Evolutionary conservation across 2,888 invertebrate species (phyloP), one percentile per base, ranked within the genome.

Genomic region (Brachypterus glaber): DNA sequence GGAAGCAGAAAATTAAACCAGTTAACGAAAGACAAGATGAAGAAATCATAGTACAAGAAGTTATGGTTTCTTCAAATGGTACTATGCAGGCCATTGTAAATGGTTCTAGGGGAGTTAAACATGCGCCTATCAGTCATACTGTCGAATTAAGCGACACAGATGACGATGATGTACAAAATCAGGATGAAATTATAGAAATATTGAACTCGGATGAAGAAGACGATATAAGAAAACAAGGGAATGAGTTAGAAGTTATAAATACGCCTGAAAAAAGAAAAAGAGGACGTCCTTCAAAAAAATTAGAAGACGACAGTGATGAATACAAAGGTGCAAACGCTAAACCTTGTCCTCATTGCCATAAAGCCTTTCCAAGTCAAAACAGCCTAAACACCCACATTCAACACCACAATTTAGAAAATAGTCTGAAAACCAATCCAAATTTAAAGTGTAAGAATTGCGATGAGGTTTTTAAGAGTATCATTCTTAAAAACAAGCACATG

Each of bases 1-100:
- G 67, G 17, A 67, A 67, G 44, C 67, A 67, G 47, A 53, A 60
- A 36, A 66, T 67, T 11, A 61, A 59, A 47, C 63, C 64, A 3
- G 55, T 63, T n/a, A 49, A 56, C 35, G 56, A 61, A 12, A 48
- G 52, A 13, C 47, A 52, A 4, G 58, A 62, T 34, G 65, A 65
- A 44, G 64, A 66, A 45, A 64, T 66, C 30, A 60, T 64, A 3
- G 62, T 65, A 2, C 56, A 65, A 40, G 62, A 63, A 47, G 61
- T 65, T 3, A 57, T 62, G 34, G 59, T 65, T 5, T 58, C 58
- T 21, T 59, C 60, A 1, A 59, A 54, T 39, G 60, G 62, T 33
- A 59, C 58, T 39, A 45, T 64, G 5, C 59, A 63, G 42, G 41
- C 48, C 21, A 17, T 44, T 3, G 41, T 41, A 11, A 26, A 16